Percentiles rank a stretch among this genome's conserved stretches.
Conservation (phyloP, 2,113 vertebrate genomes). For the Castor canadensis region DNA sequence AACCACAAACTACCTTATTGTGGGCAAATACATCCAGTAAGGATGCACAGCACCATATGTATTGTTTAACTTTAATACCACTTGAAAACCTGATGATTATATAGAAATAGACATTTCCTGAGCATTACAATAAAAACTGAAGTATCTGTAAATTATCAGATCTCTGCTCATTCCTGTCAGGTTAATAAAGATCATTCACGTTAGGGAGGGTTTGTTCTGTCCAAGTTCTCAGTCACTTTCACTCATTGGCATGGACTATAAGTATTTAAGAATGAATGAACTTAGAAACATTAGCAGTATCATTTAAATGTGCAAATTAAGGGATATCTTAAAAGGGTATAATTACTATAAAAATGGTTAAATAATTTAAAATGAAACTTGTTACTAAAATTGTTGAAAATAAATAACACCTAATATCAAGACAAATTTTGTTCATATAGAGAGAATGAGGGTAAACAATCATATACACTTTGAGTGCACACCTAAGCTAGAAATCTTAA, state of each 20-base stretch:
- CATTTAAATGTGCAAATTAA: neutral
- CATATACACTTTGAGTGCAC: neutral
- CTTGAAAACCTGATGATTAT: neutral
- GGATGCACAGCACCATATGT: fast-evolving
- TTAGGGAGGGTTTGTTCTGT: neutral
- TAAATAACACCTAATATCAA: neutral
- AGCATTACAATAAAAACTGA: neutral
- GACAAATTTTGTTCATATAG: neutral
- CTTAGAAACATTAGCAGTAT: neutral
- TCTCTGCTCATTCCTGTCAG: neutral
- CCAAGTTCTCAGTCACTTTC: fast-evolving
- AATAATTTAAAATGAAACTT: neutral
- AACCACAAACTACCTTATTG: neutral
- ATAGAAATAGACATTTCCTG: neutral
- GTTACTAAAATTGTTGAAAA: neutral
- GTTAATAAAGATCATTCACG: neutral
- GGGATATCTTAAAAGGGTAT: neutral
- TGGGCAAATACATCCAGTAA: fast-evolving
- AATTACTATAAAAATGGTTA: neutral
- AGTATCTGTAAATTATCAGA: neutral
- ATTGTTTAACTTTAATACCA: neutral
- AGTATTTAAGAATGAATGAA: neutral
- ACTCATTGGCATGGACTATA: neutral
- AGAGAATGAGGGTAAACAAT: neutral
- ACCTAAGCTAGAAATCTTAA: neutral